Conservation (phyloP, 2,888 invertebrate species). For the Drosophila hawaiiensis region DNA sequence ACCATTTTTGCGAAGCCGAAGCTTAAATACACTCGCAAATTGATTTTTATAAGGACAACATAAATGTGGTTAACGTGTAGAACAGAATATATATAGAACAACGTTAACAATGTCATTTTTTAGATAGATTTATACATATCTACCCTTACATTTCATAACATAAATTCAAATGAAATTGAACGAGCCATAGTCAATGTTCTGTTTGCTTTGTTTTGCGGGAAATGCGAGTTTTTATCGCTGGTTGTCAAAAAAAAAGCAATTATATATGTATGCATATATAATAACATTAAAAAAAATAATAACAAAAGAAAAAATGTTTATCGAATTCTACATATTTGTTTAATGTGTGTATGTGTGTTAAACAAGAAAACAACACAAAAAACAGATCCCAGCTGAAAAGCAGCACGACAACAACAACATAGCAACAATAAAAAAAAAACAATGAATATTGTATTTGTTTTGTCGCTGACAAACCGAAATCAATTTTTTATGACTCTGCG, state of each 20-base stretch:
- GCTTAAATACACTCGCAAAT: background rate
- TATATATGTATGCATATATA: background rate
- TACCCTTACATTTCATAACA: background rate
- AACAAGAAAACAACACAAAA: conserved; percentile 11
- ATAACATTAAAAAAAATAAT: conserved; percentile 23
- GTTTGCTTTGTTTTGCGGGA: conserved; percentile 16
- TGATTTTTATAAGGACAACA: background rate
- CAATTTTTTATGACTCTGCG: conserved; percentile 59
- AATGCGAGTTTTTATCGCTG: conserved; percentile 41
- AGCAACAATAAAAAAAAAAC: background rate
- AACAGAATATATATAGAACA: background rate
- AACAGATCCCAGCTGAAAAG: conserved; percentile 20
- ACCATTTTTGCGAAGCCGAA: background rate
- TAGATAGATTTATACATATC: background rate
- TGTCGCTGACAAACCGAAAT: conserved; percentile 47
- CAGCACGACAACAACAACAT: conserved; percentile 8
- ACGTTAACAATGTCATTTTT: background rate
- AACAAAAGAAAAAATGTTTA: conserved; percentile 47
- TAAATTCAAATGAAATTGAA: conserved; percentile 3
- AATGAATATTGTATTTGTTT: conserved; percentile 38
- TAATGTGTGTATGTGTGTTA: conserved; percentile 23
- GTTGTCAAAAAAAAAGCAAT: conserved; percentile 23
- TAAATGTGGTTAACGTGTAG: background rate
- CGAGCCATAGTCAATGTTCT: background rate
- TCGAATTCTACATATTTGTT: conserved; percentile 46